Percentiles rank a stretch among this genome's conserved stretches.
phyloP scores from a whole-genome alignment of 1,140 invertebrate genomes.

The Zaprionus lachaisei region DNA sequence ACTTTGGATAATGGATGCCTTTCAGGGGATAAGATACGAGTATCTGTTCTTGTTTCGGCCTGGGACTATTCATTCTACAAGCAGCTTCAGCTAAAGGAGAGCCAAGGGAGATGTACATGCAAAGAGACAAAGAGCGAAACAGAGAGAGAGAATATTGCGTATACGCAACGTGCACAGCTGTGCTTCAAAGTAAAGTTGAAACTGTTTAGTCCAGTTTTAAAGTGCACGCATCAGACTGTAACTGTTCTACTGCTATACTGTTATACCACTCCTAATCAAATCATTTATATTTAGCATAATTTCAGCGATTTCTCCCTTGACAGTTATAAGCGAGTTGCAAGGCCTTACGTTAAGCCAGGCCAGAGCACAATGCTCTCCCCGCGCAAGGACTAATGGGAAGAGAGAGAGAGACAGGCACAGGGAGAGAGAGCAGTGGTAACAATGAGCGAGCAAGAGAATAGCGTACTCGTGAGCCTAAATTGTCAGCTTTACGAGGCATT shows the following conservation, averaged over 20 bases:
- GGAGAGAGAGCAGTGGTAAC: neutral
- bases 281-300: neutral
- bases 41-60: neutral
- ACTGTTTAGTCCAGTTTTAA: neutral
- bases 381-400: neutral
- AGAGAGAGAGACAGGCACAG: neutral
- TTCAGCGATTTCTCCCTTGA: neutral
- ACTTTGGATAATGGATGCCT: slow-evolving; percentile 17
- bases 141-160: neutral
- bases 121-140: neutral
- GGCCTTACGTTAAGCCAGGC: neutral
- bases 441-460: neutral
- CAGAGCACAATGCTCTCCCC: neutral
- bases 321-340: neutral
- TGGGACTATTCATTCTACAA: neutral
- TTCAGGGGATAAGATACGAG: neutral
- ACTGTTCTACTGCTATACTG: neutral
- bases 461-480: slow-evolving; percentile 2
- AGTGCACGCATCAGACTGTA: neutral
- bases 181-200: neutral
- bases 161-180: neutral
- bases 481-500: slow-evolving; percentile 12
- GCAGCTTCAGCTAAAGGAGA: neutral
- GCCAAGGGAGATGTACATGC: neutral
- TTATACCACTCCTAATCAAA: neutral